Evolutionary conservation across 2,113 vertebrate genomes (phyloP), one percentile per base, ranked within the genome.

Genomic region (Helogale parvula): DNA sequence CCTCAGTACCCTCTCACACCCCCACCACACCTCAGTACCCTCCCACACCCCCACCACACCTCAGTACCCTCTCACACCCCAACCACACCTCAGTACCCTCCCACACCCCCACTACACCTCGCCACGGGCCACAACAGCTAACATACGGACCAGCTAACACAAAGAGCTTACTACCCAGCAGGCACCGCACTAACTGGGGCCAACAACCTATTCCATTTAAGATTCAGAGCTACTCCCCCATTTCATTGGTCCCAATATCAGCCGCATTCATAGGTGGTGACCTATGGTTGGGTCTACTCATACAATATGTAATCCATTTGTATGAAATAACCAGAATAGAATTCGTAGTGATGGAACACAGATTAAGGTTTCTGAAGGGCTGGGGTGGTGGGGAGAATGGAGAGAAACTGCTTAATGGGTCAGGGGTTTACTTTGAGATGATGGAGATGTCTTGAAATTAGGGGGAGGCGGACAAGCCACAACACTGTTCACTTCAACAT

Each of bases 321-420:
- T 93, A 41, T 74, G 95, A 98, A 95, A 60, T 88, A 77, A 21
- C 31, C 29, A 89, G 45, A 72, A 57, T 5, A 79, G 79, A 57
- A 52, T 45, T 33, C 72, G 52, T 5, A 54, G 33, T 90, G 29
- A 33, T 13, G 54, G 31, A 89, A 38, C 5, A 50, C 13, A 92
- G 52, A 41, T 33, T 21, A 31, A 63, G 27, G 16, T 35, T 82
- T 63, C 33, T 0, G 31, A 57, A 5, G 38, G 7, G 17, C 8
- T 41, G 3, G 25, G 8, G 0, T 0, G 0, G 15, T 11, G 11
- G 23, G 38, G 41, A 47, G 13, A 19, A 27, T 47, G 17, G 65
- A 6, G 16, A 84, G 38, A 38, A 65, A 60, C 7, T 50, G 8
- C 4, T 45, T 23, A 9, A 3, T 13, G 23, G 35, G 10, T 13